Evolutionary conservation across 1,140 invertebrate species (phyloP).

Genomic region (Aphidius gifuensis): DNA sequence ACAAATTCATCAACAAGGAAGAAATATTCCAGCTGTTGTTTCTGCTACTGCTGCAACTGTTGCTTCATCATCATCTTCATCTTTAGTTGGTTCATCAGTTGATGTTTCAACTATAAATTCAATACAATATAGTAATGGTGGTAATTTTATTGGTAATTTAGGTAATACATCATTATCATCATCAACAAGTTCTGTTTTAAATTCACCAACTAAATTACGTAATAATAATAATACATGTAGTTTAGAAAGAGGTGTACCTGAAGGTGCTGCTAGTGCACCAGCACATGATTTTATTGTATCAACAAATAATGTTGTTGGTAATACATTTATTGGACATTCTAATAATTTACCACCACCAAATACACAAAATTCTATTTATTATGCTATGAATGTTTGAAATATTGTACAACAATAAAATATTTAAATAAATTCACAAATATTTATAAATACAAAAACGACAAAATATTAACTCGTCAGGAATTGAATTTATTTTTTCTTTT

Average conservation of each 20-base stretch:
- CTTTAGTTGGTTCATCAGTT: slow-evolving; percentile 5
- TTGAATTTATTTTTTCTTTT: not conserved
- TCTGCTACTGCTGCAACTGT: slow-evolving; percentile 35
- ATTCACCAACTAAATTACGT: slow-evolving; percentile 47
- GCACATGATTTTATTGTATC: slow-evolving; percentile 53
- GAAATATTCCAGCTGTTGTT: slow-evolving; percentile 35
- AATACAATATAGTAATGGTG: slow-evolving; percentile 12
- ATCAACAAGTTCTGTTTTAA: slow-evolving; percentile 48
- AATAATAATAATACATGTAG: slow-evolving; percentile 37
- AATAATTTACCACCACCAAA: slow-evolving; percentile 44
- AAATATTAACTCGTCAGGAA: not conserved
- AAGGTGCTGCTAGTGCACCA: slow-evolving; percentile 61
- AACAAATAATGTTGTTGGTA: slow-evolving; percentile 22
- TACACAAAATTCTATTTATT: slow-evolving; percentile 51
- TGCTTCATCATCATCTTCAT: not conserved
- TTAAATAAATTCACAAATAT: not conserved
- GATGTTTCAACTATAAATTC: not conserved
- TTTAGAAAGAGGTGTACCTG: slow-evolving; percentile 62
- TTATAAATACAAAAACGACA: not conserved
- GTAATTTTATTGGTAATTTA: slow-evolving; percentile 16
- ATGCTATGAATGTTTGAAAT: slow-evolving; percentile 54
- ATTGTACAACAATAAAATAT: not conserved
- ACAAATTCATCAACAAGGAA: slow-evolving; percentile 31
- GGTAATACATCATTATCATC: slow-evolving; percentile 41
- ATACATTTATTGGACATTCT: slow-evolving; percentile 31